A percentile compares a stretch with the other conserved stretches of the same genome.
Conservation (phyloP, 1,140 invertebrate genomes). For the Papilio dardanus region DNA sequence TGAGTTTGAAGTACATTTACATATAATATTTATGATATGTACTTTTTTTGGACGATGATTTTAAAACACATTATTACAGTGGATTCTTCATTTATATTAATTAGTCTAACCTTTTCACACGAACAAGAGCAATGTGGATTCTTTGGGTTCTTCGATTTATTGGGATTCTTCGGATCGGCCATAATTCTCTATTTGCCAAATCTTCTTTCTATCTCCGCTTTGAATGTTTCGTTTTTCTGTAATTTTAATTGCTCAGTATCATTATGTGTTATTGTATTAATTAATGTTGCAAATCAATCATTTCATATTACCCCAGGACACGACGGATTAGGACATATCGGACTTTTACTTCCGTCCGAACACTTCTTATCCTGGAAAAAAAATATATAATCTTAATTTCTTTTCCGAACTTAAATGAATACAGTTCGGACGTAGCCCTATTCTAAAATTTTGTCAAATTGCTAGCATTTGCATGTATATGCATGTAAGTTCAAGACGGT, state of each 20-base stretch:
- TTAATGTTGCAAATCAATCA: background rate
- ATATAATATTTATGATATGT: no score
- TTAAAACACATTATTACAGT: no score
- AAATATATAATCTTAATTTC: no score
- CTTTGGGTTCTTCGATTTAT: background rate
- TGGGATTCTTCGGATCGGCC: conserved; percentile 20
- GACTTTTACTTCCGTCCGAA: conserved; percentile 45
- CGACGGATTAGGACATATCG: conserved; percentile 53
- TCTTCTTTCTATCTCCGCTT: conserved; percentile 53
- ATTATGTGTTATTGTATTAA: conserved; percentile 4
- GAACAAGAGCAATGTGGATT: conserved; percentile 39
- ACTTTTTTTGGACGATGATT: no score
- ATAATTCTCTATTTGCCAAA: conserved; percentile 50
- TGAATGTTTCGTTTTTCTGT: conserved; percentile 55
- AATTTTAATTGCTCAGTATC: conserved; percentile 29
- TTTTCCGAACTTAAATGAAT: no score
- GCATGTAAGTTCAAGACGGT: no score
- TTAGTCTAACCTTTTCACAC: conserved; percentile 42
- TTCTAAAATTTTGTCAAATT: no score
- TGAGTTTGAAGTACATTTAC: no score
- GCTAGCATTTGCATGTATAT: no score
- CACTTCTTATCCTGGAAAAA: conserved; percentile 53
- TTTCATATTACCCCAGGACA: conserved; percentile 56
- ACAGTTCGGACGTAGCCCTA: no score
- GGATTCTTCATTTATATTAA: no score